Conservation (phyloP, 2,888 invertebrate genomes). For the Tachina fera region DNA sequence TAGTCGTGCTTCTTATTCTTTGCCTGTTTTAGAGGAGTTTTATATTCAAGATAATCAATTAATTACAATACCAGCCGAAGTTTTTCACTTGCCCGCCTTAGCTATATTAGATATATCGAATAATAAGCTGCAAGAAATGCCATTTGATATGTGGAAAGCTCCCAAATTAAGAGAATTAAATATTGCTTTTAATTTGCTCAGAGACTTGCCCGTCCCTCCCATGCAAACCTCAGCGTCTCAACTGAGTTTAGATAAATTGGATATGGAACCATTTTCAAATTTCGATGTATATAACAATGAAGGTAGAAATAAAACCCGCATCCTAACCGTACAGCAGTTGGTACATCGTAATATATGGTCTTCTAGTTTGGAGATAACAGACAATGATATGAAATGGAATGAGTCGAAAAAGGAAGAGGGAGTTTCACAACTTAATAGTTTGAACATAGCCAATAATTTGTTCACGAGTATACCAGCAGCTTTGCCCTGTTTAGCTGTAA, state of each 20-base stretch:
- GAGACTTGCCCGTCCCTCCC: slow-evolving; percentile 87
- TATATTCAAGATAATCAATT: slow-evolving; percentile 96
- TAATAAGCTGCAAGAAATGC: slow-evolving; percentile 93
- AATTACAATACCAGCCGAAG: slow-evolving; percentile 90
- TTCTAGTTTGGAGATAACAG: slow-evolving; percentile 86
- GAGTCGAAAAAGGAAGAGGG: slow-evolving; percentile 84
- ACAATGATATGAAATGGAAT: slow-evolving; percentile 86
- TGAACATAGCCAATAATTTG: slow-evolving; percentile 95
- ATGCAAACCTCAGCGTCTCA: slow-evolving; percentile 81
- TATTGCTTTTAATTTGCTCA: slow-evolving; percentile 93
- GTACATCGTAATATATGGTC: slow-evolving; percentile 91
- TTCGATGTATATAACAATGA: slow-evolving; percentile 72
- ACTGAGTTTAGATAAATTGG: slow-evolving; percentile 79
- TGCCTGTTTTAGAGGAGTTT: slow-evolving; percentile 93
- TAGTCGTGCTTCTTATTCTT: slow-evolving; percentile 84
- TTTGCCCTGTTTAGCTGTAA: slow-evolving; percentile 94
- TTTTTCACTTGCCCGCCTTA: slow-evolving; percentile 92
- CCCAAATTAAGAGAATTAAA: slow-evolving; percentile 94
- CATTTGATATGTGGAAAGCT: slow-evolving; percentile 93
- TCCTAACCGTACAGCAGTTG: slow-evolving; percentile 84
- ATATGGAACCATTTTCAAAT: slow-evolving; percentile 78
- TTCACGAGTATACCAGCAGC: slow-evolving; percentile 94
- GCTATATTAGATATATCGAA: slow-evolving; percentile 95
- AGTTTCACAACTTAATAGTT: slow-evolving; percentile 87
- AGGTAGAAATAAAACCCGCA: slow-evolving; percentile 76